A percentile compares a stretch with the other conserved stretches of the same genome.
phyloP scores from a whole-genome alignment of 2,113 vertebrate species.

The Elachura formosa region DNA sequence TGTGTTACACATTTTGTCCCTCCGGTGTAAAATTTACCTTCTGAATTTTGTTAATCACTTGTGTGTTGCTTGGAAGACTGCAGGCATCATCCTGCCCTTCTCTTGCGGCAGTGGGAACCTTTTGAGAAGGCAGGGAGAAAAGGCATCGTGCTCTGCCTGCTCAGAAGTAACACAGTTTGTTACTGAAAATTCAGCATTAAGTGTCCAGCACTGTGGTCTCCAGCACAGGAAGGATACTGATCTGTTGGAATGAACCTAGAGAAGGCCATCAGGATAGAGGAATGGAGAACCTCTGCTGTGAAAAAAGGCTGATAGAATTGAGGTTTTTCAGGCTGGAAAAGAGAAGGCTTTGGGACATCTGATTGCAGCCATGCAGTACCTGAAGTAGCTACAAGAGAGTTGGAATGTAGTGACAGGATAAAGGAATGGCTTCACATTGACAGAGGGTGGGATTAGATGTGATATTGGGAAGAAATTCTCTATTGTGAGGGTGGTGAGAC shows the following conservation, averaged over 20 bases:
- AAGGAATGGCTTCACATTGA: background rate
- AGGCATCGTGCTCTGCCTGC: background rate
- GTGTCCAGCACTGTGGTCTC: background rate
- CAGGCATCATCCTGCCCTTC: rapidly evolving
- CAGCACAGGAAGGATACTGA: background rate
- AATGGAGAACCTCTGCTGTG: background rate
- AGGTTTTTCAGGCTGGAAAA: background rate
- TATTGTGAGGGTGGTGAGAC: background rate
- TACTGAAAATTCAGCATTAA: background rate
- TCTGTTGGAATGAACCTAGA: background rate
- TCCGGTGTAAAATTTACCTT: background rate
- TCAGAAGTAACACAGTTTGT: background rate
- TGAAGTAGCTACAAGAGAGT: background rate
- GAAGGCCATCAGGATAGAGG: background rate
- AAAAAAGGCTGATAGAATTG: background rate
- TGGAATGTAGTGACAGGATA: background rate
- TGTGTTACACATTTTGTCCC: background rate
- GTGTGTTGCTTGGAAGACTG: background rate
- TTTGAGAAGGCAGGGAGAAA: background rate
- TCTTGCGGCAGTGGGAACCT: background rate
- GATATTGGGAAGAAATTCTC: background rate
- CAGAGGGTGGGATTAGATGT: background rate
- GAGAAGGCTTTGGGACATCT: background rate
- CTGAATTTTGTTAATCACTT: background rate
- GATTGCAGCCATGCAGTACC: background rate